Evolutionary conservation across 2,888 invertebrate genomes (phyloP).

Genomic region (Hemistola chrysoprasaria): DNA sequence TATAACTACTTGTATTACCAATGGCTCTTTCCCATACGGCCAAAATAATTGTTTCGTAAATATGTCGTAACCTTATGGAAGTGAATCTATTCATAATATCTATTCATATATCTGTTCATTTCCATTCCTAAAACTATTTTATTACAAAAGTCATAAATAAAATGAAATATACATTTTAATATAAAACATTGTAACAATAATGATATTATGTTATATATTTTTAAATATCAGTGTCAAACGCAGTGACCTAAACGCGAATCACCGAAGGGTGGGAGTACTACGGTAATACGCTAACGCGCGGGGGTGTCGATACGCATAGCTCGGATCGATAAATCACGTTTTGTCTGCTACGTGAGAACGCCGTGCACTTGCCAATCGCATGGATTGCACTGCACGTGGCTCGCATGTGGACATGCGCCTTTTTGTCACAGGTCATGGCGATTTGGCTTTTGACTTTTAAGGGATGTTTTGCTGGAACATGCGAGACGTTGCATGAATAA

Average conservation of each 20-base stretch:
- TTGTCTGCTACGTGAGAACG: slow-evolving; percentile 61
- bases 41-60: too few relatives aligned
- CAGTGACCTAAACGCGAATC: slow-evolving; percentile 17
- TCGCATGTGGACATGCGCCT: slow-evolving; percentile 29
- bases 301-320: slow-evolving; percentile 34
- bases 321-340: slow-evolving; percentile 62
- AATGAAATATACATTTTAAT: too few relatives aligned
- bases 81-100: too few relatives aligned
- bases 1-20: too few relatives aligned
- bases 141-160: too few relatives aligned
- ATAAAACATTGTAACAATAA: too few relatives aligned
- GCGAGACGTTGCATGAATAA: too few relatives aligned
- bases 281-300: slow-evolving; percentile 12
- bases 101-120: too few relatives aligned
- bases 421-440: slow-evolving; percentile 29
- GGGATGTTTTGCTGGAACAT: slow-evolving; percentile 10
- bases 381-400: slow-evolving; percentile 50
- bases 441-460: slow-evolving; percentile 21
- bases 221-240: slow-evolving; percentile 16
- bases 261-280: slow-evolving; percentile 29
- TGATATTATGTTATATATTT: slow-evolving; percentile 1
- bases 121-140: too few relatives aligned
- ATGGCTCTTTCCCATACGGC: too few relatives aligned
- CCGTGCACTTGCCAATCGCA: slow-evolving; percentile 46
- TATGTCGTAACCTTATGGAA: too few relatives aligned